These are phyloP conservation scores for Lepilemur ruficaudatus DNA, from an alignment of 2,797 vertebrate species.

Conservation along the genomic window DNA sequence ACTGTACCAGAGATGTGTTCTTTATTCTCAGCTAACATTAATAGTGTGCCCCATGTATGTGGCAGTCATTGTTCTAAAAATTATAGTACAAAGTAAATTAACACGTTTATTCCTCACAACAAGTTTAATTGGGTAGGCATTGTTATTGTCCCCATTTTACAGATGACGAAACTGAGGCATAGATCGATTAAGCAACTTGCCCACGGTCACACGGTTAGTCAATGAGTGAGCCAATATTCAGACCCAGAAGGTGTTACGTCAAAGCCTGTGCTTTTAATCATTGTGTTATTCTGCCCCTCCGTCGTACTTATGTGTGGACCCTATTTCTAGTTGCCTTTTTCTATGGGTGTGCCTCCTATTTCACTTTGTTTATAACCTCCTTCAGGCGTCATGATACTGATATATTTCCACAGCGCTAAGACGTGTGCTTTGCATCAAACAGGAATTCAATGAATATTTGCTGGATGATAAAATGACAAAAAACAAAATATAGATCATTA, in stretches of 20 bases:
- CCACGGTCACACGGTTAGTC: not conserved
- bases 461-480: not conserved
- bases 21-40: not conserved
- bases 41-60: not conserved
- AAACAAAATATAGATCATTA: not conserved
- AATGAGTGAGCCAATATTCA: not conserved
- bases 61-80: not conserved
- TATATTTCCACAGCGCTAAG: not conserved
- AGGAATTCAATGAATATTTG: slow-evolving; percentile 21
- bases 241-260: not conserved
- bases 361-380: not conserved
- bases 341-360: not conserved
- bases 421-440: not conserved
- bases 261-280: not conserved
- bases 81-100: not conserved
- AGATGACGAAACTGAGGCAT: not conserved
- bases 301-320: not conserved
- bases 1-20: not conserved
- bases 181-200: not conserved
- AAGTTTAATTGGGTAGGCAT: not conserved
- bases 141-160: not conserved
- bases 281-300: not conserved
- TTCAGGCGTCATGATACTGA: not conserved
- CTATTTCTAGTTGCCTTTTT: not conserved
- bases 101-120: not conserved